Evolutionary conservation across 2,888 invertebrate genomes (phyloP), one percentile per base, ranked within the genome.

Genomic region (Heliconius hortense): DNA sequence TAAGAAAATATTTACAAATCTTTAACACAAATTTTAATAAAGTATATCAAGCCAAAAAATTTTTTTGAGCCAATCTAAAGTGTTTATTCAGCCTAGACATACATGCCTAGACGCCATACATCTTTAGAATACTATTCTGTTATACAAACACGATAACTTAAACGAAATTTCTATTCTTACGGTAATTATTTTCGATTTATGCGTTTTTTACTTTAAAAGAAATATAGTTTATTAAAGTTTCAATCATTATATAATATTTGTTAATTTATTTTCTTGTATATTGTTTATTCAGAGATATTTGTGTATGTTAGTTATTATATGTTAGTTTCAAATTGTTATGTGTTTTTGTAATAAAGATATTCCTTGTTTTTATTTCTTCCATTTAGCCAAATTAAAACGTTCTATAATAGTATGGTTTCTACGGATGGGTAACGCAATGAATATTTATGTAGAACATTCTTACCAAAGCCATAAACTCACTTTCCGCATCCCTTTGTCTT

Each of bases 401-500:
- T 68, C 73, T 53, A 64, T 39, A 74, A 72, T 69, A 67, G 71
- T 73, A 72, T 72, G 59, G 71, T 63, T 53, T 63, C 67, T 73
- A 21, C 4, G 71, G 35, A 56, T 64, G 48, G 48, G 56, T 72
- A 28, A 26, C 15, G 35, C 73, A 67, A 64, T 78, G 73, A 78
- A 78, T 78, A 78, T 78, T 78, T 64, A 78, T 75, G 64, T 53
- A 26, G 59, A 70, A 63, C 59, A 63, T 72, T 75, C 72, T 74
- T 73, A 59, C 75, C 31, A 43, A 64, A 70, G 67, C 68, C 66
- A 71, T 71, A 56, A 24, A 68, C 62, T 39, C 43, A 18, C 60
- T 28, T 48, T 43, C 35, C 48, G 28, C 73, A 70, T 74, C 76
- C 73, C 73, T 67, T 73, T 68, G 68, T 39, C 53, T 24, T 63